phyloP scores from a whole-genome alignment of 2,113 vertebrate genomes.

The Heptranchias perlo region DNA sequence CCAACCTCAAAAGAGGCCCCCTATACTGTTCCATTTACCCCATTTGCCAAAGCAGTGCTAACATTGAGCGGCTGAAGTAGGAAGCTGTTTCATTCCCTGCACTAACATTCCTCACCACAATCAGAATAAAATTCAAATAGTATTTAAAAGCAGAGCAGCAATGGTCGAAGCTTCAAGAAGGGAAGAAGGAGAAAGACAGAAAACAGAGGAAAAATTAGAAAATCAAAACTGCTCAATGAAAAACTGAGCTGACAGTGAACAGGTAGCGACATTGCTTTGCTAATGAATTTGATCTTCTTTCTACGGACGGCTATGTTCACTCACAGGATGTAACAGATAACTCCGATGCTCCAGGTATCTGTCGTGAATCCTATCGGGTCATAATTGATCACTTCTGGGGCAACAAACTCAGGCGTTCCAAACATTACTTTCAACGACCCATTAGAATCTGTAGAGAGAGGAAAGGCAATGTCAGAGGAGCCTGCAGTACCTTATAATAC shows the following conservation, averaged over 20 bases:
- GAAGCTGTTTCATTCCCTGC: not conserved
- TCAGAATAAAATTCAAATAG: not conserved
- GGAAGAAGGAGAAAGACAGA: not conserved
- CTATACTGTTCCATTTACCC: not conserved
- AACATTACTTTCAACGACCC: slow-evolving; percentile 65
- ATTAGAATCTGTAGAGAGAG: slow-evolving; percentile 52
- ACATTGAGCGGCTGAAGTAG: not conserved
- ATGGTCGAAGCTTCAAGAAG: not conserved
- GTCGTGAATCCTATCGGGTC: slow-evolving; percentile 66
- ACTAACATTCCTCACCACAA: not conserved
- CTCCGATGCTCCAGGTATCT: slow-evolving; percentile 81
- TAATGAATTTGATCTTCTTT: not conserved
- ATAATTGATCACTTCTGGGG: slow-evolving; percentile 74
- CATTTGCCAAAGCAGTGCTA: not conserved
- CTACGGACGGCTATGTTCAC: slow-evolving; percentile 40
- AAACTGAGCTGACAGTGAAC: not conserved
- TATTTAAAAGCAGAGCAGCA: not conserved
- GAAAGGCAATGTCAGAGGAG: not conserved
- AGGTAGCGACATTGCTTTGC: not conserved
- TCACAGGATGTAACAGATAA: slow-evolving; percentile 80
- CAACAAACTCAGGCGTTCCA: slow-evolving; percentile 78
- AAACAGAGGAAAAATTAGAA: not conserved
- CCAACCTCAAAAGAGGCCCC: not conserved
- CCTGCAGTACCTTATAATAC: not conserved
- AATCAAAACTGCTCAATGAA: not conserved